phyloP scores from a whole-genome alignment of 2,797 vertebrate species.

The Pangasius djambal region DNA sequence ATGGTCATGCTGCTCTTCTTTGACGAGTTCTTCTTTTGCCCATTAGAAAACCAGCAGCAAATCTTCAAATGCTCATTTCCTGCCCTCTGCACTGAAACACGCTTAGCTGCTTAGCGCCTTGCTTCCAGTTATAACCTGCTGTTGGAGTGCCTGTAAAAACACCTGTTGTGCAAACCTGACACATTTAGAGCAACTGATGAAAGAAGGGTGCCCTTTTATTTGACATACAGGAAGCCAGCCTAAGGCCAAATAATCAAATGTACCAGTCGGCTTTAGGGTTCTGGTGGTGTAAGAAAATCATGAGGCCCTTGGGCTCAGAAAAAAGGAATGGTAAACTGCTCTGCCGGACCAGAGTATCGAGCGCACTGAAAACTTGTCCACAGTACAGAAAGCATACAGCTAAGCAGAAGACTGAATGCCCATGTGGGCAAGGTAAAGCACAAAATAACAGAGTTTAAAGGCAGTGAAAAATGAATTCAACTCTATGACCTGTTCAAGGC shows the following conservation, averaged over 20 bases:
- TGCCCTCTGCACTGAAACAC: conserved; percentile 27
- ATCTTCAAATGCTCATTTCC: conserved; percentile 9
- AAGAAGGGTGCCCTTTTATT: conserved; percentile 65
- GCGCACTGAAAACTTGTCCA: conserved; percentile 44
- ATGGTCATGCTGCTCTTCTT: conserved; percentile 8
- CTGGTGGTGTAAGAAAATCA: conserved; percentile 4
- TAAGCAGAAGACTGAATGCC: not conserved
- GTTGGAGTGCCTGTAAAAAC: conserved; percentile 34
- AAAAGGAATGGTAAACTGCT: conserved; percentile 9
- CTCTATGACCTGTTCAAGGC: not conserved
- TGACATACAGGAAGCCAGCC: conserved; percentile 22
- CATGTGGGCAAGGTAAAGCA: not conserved
- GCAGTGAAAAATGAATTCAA: not conserved
- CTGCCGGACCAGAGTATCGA: conserved; percentile 5
- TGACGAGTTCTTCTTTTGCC: conserved; percentile 21
- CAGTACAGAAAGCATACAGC: not conserved
- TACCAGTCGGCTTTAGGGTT: not conserved
- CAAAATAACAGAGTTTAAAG: conserved; percentile 2
- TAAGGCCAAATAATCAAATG: conserved; percentile 16
- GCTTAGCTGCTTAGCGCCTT: not conserved
- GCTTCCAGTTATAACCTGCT: conserved; percentile 42
- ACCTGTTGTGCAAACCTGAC: conserved; percentile 43
- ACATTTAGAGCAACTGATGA: conserved; percentile 59
- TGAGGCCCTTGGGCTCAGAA: not conserved
- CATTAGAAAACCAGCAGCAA: conserved; percentile 27